Percentiles rank a stretch among this genome's conserved stretches.
Conservation (phyloP, 2,113 vertebrate species). For the Argyrosomus japonicus region DNA sequence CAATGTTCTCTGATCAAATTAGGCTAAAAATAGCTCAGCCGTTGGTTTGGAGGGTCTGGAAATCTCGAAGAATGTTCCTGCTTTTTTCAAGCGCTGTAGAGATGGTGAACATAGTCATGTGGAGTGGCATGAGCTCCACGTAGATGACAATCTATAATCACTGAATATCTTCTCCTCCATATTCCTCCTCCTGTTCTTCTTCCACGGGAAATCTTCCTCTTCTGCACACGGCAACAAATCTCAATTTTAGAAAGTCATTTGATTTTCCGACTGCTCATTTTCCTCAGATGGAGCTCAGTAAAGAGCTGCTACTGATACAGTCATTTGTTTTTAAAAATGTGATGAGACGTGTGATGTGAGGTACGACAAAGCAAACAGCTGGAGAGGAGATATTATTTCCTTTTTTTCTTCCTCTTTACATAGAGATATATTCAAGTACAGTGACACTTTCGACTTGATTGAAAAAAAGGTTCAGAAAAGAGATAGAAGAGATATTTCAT, state of each 20-base stretch:
- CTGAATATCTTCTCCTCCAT: not conserved
- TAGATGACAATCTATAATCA: not conserved
- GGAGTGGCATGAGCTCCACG: not conserved
- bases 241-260: not conserved
- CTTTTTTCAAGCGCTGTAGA: not conserved
- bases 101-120: not conserved
- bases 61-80: not conserved
- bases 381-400: not conserved
- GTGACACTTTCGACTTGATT: not conserved
- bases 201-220: not conserved
- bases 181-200: not conserved
- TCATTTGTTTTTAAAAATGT: not conserved
- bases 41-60: conserved; percentile 16
- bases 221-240: not conserved
- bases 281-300: not conserved
- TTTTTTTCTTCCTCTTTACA: not conserved
- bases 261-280: not conserved
- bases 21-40: conserved; percentile 41
- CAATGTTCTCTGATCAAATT: conserved; percentile 36
- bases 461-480: not conserved
- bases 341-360: too few species aligned
- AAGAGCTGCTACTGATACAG: not conserved
- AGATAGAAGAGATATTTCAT: not conserved
- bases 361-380: not conserved
- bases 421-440: not conserved